These are phyloP conservation scores for Climacteris rufus DNA, from an alignment of 2,113 vertebrate species.

Conservation along the genomic window DNA sequence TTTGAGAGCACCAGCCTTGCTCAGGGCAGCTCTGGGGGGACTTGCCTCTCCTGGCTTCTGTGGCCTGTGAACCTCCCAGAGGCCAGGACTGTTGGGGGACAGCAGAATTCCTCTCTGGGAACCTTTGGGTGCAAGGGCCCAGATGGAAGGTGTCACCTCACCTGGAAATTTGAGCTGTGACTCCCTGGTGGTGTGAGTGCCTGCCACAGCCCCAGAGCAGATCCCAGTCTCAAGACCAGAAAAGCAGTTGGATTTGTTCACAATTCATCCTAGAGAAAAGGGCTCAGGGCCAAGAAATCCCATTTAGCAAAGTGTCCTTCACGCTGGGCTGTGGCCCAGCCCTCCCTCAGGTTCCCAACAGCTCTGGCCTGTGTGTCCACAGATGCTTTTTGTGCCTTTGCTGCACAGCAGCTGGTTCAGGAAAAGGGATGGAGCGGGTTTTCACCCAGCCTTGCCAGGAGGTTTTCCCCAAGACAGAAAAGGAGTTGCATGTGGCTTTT, in stretches of 20 bases:
- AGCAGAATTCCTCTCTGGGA: background rate
- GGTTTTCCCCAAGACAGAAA: background rate
- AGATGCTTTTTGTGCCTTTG: background rate
- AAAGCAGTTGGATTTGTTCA: background rate
- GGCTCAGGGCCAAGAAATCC: background rate
- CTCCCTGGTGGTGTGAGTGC: background rate
- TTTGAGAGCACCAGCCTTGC: background rate
- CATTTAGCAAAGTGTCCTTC: background rate
- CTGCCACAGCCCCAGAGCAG: background rate
- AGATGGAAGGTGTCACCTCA: accelerated
- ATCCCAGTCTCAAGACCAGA: background rate
- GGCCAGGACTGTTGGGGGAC: background rate
- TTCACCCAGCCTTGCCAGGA: background rate
- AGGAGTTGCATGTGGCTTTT: background rate
- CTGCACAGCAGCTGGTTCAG: background rate
- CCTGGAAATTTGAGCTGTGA: background rate
- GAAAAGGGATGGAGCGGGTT: background rate
- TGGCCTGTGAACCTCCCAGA: background rate
- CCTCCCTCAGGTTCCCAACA: background rate
- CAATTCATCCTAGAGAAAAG: background rate
- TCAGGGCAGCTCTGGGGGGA: background rate
- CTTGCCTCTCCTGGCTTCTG: background rate
- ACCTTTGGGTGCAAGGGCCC: background rate
- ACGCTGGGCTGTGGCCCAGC: background rate
- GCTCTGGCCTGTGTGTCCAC: background rate